Conservation (phyloP, 1,140 invertebrate species). For the Vanessa tameamea region DNA sequence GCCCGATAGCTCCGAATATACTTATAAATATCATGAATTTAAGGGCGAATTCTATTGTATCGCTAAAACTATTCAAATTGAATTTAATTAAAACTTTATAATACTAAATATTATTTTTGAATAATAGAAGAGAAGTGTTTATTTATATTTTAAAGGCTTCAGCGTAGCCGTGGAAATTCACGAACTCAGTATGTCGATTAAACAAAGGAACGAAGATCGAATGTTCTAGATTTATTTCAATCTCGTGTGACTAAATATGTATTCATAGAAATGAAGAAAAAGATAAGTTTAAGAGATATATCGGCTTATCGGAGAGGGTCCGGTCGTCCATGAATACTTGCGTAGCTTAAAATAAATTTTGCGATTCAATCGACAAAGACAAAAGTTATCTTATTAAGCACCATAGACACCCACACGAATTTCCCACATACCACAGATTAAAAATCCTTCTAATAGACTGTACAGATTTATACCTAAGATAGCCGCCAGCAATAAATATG, state of each 20-base stretch:
- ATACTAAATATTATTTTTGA: no score
- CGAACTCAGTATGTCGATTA: no score
- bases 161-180: no score
- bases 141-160: no score
- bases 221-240: not conserved
- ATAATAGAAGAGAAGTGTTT: no score
- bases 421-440: slow-evolving; percentile 44
- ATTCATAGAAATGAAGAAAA: not conserved
- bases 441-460: slow-evolving; percentile 53
- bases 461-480: slow-evolving; percentile 66
- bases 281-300: not conserved
- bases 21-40: not conserved
- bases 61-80: no score
- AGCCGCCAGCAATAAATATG: slow-evolving; percentile 62
- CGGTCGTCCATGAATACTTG: slow-evolving; percentile 2
- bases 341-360: slow-evolving; percentile 19
- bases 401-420: slow-evolving; percentile 37
- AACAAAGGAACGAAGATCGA: no score
- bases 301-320: not conserved
- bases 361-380: slow-evolving; percentile 26
- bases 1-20: not conserved
- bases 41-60: no score
- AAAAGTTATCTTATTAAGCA: slow-evolving; percentile 36
- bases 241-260: not conserved
- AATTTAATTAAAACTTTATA: no score